Evolutionary conservation across 2,797 vertebrate species (phyloP).

Genomic region (Prunella strophiata): DNA sequence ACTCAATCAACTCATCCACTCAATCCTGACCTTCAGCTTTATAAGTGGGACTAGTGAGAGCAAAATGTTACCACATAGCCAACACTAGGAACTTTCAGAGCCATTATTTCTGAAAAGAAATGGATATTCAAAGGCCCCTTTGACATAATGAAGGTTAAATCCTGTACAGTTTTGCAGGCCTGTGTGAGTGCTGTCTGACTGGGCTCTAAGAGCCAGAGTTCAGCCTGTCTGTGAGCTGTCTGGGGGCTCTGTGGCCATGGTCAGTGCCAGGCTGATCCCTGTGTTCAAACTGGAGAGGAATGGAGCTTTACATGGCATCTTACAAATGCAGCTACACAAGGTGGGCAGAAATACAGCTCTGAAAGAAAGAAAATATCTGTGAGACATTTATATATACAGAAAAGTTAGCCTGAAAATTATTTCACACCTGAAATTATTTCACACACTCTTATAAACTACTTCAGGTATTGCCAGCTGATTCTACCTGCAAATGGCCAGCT

Average conservation of each 20-base stretch:
- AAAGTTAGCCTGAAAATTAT: not conserved
- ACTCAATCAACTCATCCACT: slow-evolving; percentile 17
- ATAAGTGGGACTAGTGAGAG: slow-evolving; percentile 18
- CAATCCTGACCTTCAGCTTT: not conserved
- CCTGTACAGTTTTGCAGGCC: not conserved
- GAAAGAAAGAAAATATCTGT: not conserved
- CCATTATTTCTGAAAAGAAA: slow-evolving; percentile 38
- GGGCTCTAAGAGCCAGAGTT: not conserved
- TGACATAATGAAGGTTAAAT: slow-evolving; percentile 40
- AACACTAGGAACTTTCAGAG: slow-evolving; percentile 22
- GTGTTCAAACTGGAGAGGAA: not conserved
- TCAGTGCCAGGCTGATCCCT: not conserved
- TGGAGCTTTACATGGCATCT: not conserved
- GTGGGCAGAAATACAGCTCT: not conserved
- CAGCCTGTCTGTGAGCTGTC: not conserved
- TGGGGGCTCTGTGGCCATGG: not conserved
- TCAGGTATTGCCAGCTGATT: not conserved
- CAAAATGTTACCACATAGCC: not conserved
- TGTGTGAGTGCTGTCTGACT: not conserved
- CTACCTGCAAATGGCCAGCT: not conserved
- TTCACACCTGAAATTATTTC: not conserved
- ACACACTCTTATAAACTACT: not conserved
- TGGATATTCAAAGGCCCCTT: slow-evolving; percentile 24
- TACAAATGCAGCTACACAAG: not conserved
- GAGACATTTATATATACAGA: too few species aligned